phyloP scores from a whole-genome alignment of 2,797 vertebrate species.

The Xyrichtys novacula region DNA sequence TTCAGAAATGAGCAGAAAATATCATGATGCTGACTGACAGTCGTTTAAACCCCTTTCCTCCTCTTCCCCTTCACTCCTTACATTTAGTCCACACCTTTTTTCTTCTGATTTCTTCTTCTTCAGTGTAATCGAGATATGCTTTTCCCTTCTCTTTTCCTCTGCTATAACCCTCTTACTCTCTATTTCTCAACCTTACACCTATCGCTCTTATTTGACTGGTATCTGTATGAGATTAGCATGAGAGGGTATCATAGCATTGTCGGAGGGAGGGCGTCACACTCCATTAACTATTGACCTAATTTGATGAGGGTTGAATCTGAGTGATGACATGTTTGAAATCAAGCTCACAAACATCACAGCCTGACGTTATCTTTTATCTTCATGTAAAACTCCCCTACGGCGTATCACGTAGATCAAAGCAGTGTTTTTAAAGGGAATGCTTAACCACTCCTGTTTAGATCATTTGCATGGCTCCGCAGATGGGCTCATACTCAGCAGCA shows the following conservation, averaged over 20 bases:
- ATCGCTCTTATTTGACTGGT: slow-evolving; percentile 3
- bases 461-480: slow-evolving; percentile 58
- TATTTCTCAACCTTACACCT: slow-evolving; percentile 9
- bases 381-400: slow-evolving; percentile 43
- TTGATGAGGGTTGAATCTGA: slow-evolving; percentile 65
- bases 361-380: slow-evolving; percentile 70
- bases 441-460: slow-evolving; percentile 59
- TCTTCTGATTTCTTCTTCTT: slow-evolving; percentile 2
- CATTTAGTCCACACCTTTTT: slow-evolving; percentile 14
- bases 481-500: slow-evolving; percentile 34
- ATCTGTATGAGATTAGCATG: slow-evolving; percentile 5
- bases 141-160: background rate
- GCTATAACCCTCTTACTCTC: background rate
- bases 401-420: slow-evolving; percentile 71
- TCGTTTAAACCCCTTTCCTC: slow-evolving; percentile 14
- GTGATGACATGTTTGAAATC: slow-evolving; percentile 64
- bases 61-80: background rate
- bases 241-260: slow-evolving; percentile 42
- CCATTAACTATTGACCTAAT: slow-evolving; percentile 59
- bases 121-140: background rate
- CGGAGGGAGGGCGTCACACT: slow-evolving; percentile 25
- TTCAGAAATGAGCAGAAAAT: slow-evolving; percentile 32
- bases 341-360: slow-evolving; percentile 63
- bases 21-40: slow-evolving; percentile 9
- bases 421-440: slow-evolving; percentile 72